Evolutionary conservation across 1,140 invertebrate genomes (phyloP), one percentile per base, ranked within the genome.

Genomic region (Riptortus pedestris): DNA sequence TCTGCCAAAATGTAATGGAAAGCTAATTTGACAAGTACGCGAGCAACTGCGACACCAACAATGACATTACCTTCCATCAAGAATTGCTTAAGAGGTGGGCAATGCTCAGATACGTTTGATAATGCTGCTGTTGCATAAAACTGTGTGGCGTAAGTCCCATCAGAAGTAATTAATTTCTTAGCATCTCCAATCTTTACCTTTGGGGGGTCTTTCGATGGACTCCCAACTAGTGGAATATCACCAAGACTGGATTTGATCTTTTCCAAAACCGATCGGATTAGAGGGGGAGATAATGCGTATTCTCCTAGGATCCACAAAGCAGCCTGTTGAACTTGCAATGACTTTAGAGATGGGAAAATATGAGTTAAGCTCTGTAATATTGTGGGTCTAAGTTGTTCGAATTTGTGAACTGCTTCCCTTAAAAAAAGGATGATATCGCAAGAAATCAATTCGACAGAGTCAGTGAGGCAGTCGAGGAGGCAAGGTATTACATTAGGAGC

Each of bases 241-340:
- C 91, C 91, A 9, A 97, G 75, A 27, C 86, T 83, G 63, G 84
- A 79, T 65, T 85, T 81, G 27, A 96, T 79, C 66, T 84, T 82
- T 52, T 80, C 81, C 72, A 96, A 83, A 0, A 94, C 86, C 62
- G 82, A 81, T 62, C 86, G 79, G 29, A 95, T 91, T 67, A 94
- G 87, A 2, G 85, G 80, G 7, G 82, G 76, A 0, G 79, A 82
- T 20, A 85, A 85, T 0, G 91, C 90, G 74, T 96, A 99, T 77
- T 98, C 95, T 28, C 94, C 95, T 33, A 99, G 79, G 70, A 99
- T 93, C 96, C 96, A 99, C n/a, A 98, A 78, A 2, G 95, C 90
- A 2, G 90, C 88, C 66, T 94, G 84, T 69, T 94, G 88, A n/a
- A 97, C 87, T 75, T 85, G 85, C 7, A 86, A 84, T 9, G 86